A percentile compares a stretch with the other conserved stretches of the same genome.
Evolutionary conservation across 2,113 vertebrate species (phyloP).

Genomic region (Halcyon senegalensis): DNA sequence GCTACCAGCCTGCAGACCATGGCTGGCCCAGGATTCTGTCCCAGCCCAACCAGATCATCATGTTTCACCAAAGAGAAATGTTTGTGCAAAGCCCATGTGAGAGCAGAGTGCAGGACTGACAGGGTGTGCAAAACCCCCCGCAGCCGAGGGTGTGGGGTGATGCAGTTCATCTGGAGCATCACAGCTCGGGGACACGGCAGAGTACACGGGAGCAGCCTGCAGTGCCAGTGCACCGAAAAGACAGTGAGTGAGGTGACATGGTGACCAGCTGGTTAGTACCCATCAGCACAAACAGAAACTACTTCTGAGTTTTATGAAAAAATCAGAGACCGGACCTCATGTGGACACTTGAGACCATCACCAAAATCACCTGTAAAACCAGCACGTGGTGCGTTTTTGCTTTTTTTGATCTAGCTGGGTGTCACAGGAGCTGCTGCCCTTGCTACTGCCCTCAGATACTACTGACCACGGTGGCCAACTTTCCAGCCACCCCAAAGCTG

Average conservation of each 20-base stretch:
- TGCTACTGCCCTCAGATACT: neutral
- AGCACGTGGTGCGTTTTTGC: neutral
- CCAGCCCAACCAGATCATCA: neutral
- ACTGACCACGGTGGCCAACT: neutral
- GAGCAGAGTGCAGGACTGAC: neutral
- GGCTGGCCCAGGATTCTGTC: neutral
- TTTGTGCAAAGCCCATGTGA: neutral
- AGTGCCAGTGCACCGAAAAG: neutral
- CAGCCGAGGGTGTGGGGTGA: neutral
- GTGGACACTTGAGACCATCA: neutral
- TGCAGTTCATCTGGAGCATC: neutral
- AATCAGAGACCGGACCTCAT: neutral
- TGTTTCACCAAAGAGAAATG: neutral
- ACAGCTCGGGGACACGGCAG: neutral
- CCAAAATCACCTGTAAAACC: neutral
- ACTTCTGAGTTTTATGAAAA: neutral
- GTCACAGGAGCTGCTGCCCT: neutral
- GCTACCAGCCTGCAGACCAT: neutral
- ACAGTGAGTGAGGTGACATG: accelerated
- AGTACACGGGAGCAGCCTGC: neutral
- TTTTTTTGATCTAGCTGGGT: neutral
- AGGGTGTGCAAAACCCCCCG: accelerated
- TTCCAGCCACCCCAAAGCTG: neutral
- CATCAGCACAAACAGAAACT: neutral
- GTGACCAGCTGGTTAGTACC: neutral